These are phyloP conservation scores for Donacobius atricapilla DNA, from an alignment of 2,113 vertebrate species.

Conservation along the genomic window DNA sequence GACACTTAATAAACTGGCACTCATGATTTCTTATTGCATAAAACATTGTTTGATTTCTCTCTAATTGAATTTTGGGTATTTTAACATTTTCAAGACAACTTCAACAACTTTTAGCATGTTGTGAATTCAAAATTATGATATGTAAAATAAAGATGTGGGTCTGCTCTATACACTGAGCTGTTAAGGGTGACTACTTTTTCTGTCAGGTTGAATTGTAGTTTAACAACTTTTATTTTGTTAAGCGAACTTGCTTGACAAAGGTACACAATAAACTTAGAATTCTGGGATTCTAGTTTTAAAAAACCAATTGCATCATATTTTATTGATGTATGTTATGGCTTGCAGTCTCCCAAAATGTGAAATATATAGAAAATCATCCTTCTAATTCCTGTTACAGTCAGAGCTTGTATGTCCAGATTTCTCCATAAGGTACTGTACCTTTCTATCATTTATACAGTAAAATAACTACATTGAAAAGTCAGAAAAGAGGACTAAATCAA, in stretches of 20 bases:
- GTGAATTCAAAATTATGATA: not conserved
- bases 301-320: not conserved
- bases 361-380: not conserved
- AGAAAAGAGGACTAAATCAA: not conserved
- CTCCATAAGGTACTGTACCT: fast-evolving
- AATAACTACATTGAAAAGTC: not conserved
- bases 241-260: not conserved
- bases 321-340: not conserved
- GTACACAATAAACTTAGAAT: not conserved
- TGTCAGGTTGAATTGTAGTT: not conserved
- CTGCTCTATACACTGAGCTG: not conserved
- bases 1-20: not conserved
- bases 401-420: not conserved
- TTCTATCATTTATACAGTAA: not conserved
- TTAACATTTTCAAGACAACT: not conserved
- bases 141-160: not conserved
- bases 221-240: not conserved
- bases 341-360: not conserved
- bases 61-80: not conserved
- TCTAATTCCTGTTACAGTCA: not conserved
- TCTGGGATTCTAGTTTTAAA: not conserved
- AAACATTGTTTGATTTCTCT: not conserved
- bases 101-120: not conserved
- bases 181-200: not conserved
- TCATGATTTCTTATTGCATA: not conserved